phyloP scores from a whole-genome alignment of 2,113 vertebrate genomes.

The Pandion haliaetus region DNA sequence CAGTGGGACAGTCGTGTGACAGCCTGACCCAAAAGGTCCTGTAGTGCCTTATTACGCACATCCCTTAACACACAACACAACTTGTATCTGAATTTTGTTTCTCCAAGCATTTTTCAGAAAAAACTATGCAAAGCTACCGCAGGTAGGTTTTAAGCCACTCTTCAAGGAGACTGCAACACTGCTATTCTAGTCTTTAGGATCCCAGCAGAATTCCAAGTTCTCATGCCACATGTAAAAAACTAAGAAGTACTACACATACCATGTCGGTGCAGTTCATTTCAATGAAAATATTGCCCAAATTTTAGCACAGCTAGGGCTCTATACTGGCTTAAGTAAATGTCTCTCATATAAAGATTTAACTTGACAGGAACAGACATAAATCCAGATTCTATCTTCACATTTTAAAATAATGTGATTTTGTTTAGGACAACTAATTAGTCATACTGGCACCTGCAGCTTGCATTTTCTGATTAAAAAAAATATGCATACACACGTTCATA shows the following conservation, averaged over 20 bases:
- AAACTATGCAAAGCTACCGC: background rate
- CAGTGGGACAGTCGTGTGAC: background rate
- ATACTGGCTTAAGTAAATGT: background rate
- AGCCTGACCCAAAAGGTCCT: background rate
- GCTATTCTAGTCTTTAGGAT: background rate
- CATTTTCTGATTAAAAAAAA: background rate
- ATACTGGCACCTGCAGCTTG: background rate
- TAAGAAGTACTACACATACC: background rate
- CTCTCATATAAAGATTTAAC: background rate
- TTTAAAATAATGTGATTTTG: background rate
- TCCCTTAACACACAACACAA: background rate
- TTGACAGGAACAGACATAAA: background rate
- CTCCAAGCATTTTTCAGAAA: background rate
- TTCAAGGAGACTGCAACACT: background rate
- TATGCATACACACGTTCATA: no score
- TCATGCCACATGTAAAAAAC: rapidly evolving
- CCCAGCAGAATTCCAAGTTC: background rate
- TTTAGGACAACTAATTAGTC: background rate
- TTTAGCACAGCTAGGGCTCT: background rate
- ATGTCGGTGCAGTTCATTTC: background rate
- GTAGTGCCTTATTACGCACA: rapidly evolving
- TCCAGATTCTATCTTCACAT: background rate
- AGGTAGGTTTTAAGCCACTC: background rate
- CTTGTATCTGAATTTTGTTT: background rate
- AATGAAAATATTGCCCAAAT: background rate